A percentile compares a stretch with the other conserved stretches of the same genome.
These are phyloP conservation scores for Furnarius figulus DNA, from an alignment of 2,113 vertebrate species.

Conservation along the genomic window DNA sequence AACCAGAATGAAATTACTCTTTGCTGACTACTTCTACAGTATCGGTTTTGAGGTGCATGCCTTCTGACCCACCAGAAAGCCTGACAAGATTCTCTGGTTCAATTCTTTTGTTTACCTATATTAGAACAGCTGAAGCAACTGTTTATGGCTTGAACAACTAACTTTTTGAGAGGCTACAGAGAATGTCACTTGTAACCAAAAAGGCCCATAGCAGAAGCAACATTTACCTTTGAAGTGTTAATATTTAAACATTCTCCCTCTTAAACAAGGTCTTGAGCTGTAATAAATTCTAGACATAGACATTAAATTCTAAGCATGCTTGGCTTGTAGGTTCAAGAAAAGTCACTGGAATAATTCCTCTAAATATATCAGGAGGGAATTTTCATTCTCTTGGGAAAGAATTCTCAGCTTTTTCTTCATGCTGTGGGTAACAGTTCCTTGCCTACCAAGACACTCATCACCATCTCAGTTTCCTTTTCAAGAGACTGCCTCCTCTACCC, in stretches of 20 bases:
- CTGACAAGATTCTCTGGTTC: neutral
- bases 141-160: accelerated
- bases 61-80: neutral
- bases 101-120: neutral
- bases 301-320: neutral
- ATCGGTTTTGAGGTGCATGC: neutral
- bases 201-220: neutral
- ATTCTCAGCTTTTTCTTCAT: neutral
- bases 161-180: neutral
- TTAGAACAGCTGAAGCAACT: neutral
- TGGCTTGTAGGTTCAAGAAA: neutral
- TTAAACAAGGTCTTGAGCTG: neutral
- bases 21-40: neutral
- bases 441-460: neutral
- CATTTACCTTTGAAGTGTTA: neutral
- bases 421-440: neutral
- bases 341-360: neutral
- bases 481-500: neutral
- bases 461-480: neutral
- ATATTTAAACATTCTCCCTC: neutral
- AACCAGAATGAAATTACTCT: neutral
- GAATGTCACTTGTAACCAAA: neutral
- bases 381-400: neutral
- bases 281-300: neutral
- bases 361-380: neutral